Percentiles rank a stretch among this genome's conserved stretches.
phyloP scores from a whole-genome alignment of 1,140 invertebrate genomes.

The Brachionus rotundiformis region DNA sequence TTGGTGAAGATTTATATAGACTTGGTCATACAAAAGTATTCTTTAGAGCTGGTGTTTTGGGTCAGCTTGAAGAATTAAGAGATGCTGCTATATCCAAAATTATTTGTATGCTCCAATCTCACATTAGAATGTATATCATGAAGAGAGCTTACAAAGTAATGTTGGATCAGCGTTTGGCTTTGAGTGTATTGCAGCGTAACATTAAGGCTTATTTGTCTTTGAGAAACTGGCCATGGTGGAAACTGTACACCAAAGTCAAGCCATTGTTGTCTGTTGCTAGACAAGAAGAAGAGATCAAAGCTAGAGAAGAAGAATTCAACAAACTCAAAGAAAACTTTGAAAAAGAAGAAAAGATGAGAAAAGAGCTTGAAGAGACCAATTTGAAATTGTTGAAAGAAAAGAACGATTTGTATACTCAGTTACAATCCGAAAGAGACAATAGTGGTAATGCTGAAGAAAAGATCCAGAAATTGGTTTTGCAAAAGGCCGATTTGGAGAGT shows the following conservation, averaged over 20 bases:
- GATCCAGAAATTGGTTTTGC: constrained; percentile 84
- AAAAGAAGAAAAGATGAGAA: constrained; percentile 90
- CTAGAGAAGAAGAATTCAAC: constrained; percentile 90
- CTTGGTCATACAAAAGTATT: constrained; percentile 97
- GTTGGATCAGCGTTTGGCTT: constrained; percentile 93
- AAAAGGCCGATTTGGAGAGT: constrained; percentile 92
- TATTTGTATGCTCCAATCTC: constrained; percentile 96
- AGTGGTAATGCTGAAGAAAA: constrained; percentile 83
- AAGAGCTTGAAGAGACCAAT: constrained; percentile 91
- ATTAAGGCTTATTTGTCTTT: constrained; percentile 95
- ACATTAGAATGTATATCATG: constrained; percentile 82
- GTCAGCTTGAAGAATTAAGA: constrained; percentile 99
- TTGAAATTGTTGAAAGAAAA: constrained; percentile 80
- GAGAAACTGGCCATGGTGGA: constrained; percentile 99
- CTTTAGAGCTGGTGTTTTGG: constrained; percentile 99
- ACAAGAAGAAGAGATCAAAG: constrained; percentile 97
- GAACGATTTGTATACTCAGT: constrained; percentile 78
- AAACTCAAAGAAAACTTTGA: constrained; percentile 90
- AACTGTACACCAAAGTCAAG: constrained; percentile 96
- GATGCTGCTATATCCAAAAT: constrained; percentile 98
- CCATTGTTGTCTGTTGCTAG: constrained; percentile 95
- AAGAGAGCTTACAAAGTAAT: constrained; percentile 90
- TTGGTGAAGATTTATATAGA: constrained; percentile 84
- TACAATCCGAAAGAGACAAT: constrained; percentile 80
- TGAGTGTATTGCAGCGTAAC: constrained; percentile 97